Conservation (phyloP, 1,140 invertebrate species). For the Cepaea nemoralis region DNA sequence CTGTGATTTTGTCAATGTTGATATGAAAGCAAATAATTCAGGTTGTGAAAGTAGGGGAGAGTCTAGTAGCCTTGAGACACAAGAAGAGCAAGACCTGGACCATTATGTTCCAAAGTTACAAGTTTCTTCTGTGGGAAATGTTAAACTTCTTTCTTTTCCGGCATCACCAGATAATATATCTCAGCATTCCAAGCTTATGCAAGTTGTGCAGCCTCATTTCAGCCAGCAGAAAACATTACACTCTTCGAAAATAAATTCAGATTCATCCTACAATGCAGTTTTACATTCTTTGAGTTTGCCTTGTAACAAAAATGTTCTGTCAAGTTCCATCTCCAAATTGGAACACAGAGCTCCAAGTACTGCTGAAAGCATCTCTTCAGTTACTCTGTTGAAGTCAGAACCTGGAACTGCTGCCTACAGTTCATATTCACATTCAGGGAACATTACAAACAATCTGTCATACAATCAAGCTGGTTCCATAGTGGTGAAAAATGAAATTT, state of each 20-base stretch:
- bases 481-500: not conserved
- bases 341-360: not conserved
- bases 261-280: not conserved
- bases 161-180: not conserved
- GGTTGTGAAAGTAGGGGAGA: not conserved
- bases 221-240: not conserved
- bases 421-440: not conserved
- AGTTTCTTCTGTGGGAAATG: not conserved
- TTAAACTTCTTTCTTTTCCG: conserved; percentile 14
- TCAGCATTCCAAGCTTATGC: conserved; percentile 1
- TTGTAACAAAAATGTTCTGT: not conserved
- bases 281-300: not conserved
- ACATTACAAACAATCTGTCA: not conserved
- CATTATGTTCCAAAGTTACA: not conserved
- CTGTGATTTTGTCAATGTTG: not conserved
- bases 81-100: not conserved
- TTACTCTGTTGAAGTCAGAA: too few relatives aligned
- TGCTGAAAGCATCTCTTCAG: not conserved
- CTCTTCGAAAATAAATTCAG: not conserved
- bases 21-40: not conserved
- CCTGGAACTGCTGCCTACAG: not conserved
- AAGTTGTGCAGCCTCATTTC: conserved; percentile 14
- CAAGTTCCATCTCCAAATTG: too few relatives aligned
- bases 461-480: not conserved
- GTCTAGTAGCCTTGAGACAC: not conserved